phyloP scores from a whole-genome alignment of 2,888 invertebrate species.

The Drosophila paranaensis region DNA sequence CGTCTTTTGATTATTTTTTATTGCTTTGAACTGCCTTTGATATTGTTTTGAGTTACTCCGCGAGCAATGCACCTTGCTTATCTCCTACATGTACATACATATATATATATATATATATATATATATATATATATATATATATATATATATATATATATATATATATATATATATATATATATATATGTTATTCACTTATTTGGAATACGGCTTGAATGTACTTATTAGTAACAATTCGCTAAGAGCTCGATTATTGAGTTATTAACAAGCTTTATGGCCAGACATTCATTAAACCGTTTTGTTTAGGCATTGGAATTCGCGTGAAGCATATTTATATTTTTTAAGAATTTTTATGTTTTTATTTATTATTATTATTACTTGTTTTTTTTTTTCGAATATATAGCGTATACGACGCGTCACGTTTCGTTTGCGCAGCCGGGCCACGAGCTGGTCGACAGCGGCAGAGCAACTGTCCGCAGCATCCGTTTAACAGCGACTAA shows the following conservation, averaged over 20 bases:
- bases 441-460: constrained; percentile 63
- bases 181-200: constrained; percentile 25
- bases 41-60: constrained; percentile 41
- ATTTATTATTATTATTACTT: constrained; percentile 12
- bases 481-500: constrained; percentile 71
- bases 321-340: neutral
- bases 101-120: neutral
- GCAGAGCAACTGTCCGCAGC: constrained; percentile 68
- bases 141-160: neutral
- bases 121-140: neutral
- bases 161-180: neutral
- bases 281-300: constrained; percentile 3
- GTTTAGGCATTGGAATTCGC: constrained; percentile 10
- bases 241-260: constrained; percentile 25
- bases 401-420: constrained; percentile 20
- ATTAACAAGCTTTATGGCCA: constrained; percentile 31
- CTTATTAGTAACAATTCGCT: constrained; percentile 43
- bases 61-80: constrained; percentile 57
- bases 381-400: constrained; percentile 21
- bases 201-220: constrained; percentile 20
- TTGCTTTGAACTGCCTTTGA: constrained; percentile 67
- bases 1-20: constrained; percentile 27
- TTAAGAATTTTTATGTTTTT: neutral
- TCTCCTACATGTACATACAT: neutral
- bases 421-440: constrained; percentile 42